Evolutionary conservation across 1,140 invertebrate species (phyloP).

Genomic region (Nylanderia fulva): DNA sequence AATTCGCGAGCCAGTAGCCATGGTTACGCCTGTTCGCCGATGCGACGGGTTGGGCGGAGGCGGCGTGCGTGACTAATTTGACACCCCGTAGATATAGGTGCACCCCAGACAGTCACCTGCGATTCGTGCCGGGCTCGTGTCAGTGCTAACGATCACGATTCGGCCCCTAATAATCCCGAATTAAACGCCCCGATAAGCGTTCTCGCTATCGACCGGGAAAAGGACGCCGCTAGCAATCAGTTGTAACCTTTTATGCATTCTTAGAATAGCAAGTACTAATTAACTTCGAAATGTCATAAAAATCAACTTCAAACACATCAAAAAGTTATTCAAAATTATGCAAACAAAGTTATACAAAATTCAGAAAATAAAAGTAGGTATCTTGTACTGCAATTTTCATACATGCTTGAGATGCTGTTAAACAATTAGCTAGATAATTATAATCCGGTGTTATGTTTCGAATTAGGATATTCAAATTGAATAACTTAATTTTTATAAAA

Average conservation of each 20-base stretch:
- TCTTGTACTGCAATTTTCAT: too few species aligned
- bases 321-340: too few species aligned
- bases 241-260: background rate
- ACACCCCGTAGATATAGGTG: conserved; percentile 75
- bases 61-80: conserved; percentile 79
- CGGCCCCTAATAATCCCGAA: conserved; percentile 75
- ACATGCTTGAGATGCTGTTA: background rate
- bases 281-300: background rate
- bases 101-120: conserved; percentile 76
- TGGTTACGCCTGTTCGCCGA: conserved; percentile 72
- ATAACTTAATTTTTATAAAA: conserved; percentile 9
- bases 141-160: conserved; percentile 76
- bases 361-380: too few species aligned
- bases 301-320: background rate
- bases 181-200: conserved; percentile 73
- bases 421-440: background rate
- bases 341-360: too few species aligned
- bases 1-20: conserved; percentile 73
- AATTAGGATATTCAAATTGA: background rate
- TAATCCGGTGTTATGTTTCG: background rate
- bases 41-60: conserved; percentile 59
- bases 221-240: conserved; percentile 19
- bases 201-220: conserved; percentile 55
- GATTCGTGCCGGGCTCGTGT: conserved; percentile 77
- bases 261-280: background rate